These are phyloP conservation scores for Apis cerana DNA, from an alignment of 1,140 invertebrate species.

Conservation along the genomic window DNA sequence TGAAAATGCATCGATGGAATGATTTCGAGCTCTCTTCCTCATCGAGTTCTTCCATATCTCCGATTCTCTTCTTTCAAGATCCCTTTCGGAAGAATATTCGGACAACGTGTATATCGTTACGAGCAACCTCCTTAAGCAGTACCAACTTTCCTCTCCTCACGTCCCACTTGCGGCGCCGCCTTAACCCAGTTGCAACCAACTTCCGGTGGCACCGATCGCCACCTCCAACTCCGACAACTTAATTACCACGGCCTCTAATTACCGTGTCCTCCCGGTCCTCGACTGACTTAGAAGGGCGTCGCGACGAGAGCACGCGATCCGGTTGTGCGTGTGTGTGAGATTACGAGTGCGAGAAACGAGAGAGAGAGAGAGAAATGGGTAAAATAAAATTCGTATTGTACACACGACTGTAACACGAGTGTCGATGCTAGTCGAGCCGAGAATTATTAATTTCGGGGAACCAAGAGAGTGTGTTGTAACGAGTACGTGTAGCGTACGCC, in stretches of 20 bases:
- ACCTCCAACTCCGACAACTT: conserved; percentile 7
- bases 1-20: background rate
- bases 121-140: background rate
- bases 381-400: background rate
- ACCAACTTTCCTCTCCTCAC: background rate
- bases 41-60: too few species aligned
- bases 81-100: too few species aligned
- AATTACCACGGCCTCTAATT: conserved; percentile 37
- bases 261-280: conserved; percentile 21
- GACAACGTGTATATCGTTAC: too few species aligned
- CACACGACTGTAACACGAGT: conserved; percentile 58
- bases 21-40: background rate
- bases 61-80: background rate
- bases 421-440: conserved; percentile 55
- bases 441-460: conserved; percentile 25
- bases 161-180: conserved; percentile 8
- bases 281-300: background rate
- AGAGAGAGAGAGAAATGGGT: background rate
- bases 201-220: conserved; percentile 39
- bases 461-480: conserved; percentile 3
- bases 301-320: conserved; percentile 31
- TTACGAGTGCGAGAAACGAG: background rate
- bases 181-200: conserved; percentile 32
- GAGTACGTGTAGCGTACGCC: conserved; percentile 9
- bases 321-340: background rate